Evolutionary conservation across 1,140 invertebrate genomes (phyloP).

Genomic region (Mamestra configurata): DNA sequence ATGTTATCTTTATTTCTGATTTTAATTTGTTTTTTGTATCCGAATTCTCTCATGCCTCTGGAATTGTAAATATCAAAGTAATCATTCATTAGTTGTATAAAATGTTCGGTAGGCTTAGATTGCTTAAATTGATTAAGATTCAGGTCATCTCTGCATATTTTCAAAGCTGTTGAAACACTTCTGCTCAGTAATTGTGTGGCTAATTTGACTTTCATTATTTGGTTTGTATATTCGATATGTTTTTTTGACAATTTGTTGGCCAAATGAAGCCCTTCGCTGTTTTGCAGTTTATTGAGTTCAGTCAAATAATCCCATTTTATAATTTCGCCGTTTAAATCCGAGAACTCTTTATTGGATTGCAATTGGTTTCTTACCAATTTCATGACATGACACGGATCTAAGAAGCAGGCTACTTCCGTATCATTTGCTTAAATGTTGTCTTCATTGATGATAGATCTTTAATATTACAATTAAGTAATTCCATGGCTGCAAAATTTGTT

Average conservation of each 20-base stretch:
- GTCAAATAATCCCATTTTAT: conserved; percentile 50
- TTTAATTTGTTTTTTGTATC: conserved; percentile 46
- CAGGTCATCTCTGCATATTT: conserved; percentile 44
- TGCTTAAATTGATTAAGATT: conserved; percentile 47
- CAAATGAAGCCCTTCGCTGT: conserved; percentile 51
- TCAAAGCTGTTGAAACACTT: conserved; percentile 43
- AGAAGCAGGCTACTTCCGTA: conserved; percentile 45
- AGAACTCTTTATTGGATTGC: conserved; percentile 50
- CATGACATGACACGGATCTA: conserved; percentile 56
- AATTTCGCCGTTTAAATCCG: conserved; percentile 35
- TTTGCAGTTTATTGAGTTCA: conserved; percentile 56
- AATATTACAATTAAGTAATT: conserved; percentile 59
- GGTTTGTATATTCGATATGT: conserved; percentile 8
- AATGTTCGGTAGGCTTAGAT: conserved; percentile 40
- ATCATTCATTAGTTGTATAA: conserved; percentile 54
- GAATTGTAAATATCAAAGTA: conserved; percentile 59
- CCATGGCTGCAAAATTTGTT: conserved; percentile 53
- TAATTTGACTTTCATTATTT: conserved; percentile 39
- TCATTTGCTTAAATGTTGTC: conserved; percentile 52
- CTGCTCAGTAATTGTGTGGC: conserved; percentile 35
- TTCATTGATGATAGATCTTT: conserved; percentile 44
- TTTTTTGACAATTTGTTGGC: conserved; percentile 50
- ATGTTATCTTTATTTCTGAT: conserved; percentile 42
- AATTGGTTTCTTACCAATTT: conserved; percentile 56
- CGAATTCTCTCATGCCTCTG: conserved; percentile 29